Evolutionary conservation across 2,797 vertebrate species (phyloP).

Genomic region (Rhynchotus rufescens): DNA sequence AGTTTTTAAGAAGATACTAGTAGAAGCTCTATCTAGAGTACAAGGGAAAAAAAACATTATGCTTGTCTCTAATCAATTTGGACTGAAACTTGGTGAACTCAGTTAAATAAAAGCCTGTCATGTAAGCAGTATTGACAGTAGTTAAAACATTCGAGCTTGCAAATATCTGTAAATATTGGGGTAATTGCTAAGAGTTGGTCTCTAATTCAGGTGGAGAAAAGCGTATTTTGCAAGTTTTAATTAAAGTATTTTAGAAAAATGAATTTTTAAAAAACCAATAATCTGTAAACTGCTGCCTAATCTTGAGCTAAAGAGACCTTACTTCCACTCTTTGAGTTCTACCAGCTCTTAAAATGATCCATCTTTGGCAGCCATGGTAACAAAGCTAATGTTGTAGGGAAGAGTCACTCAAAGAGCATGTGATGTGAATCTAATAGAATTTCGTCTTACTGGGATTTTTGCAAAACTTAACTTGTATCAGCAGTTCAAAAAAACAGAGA

Average conservation of each 20-base stretch:
- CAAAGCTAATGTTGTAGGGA: neutral
- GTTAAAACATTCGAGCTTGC: neutral
- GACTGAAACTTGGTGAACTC: neutral
- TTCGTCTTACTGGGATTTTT: neutral
- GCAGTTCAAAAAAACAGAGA: neutral
- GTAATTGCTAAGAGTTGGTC: too few relatives aligned
- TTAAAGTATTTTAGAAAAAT: too few relatives aligned
- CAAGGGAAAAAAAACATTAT: neutral
- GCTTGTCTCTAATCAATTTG: neutral
- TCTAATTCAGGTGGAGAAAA: too few relatives aligned
- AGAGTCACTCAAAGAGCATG: neutral
- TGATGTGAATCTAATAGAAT: neutral
- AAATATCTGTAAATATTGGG: neutral
- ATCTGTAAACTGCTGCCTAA: too few relatives aligned
- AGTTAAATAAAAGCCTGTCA: neutral
- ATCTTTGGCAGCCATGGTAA: neutral
- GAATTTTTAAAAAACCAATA: too few relatives aligned
- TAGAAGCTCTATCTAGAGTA: neutral
- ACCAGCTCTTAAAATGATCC: neutral
- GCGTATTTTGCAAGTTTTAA: too few relatives aligned
- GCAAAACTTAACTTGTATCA: neutral
- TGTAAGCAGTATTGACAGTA: neutral
- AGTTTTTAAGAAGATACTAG: too few relatives aligned
- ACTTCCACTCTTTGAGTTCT: neutral
- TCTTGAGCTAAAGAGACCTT: neutral